These are phyloP conservation scores for Papilio glaucus DNA, from an alignment of 1,140 invertebrate genomes.

Conservation along the genomic window DNA sequence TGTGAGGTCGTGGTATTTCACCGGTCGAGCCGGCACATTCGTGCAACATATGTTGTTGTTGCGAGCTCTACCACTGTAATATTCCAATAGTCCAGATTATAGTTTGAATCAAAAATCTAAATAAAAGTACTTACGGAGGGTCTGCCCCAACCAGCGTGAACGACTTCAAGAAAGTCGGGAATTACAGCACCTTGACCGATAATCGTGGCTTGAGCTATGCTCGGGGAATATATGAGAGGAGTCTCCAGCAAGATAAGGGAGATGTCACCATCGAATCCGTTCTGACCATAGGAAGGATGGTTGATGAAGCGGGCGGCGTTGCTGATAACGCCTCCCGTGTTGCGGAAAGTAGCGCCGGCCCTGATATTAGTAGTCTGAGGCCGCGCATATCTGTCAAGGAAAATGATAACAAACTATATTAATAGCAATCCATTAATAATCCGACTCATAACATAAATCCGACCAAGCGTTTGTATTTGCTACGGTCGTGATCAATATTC, in stretches of 20 bases:
- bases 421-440: not conserved
- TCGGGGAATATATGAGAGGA: slow-evolving; percentile 38
- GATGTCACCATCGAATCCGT: slow-evolving; percentile 49
- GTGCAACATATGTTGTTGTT: no score
- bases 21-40: no score
- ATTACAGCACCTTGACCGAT: slow-evolving; percentile 39
- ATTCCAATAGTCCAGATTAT: no score
- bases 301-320: slow-evolving; percentile 42
- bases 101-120: no score
- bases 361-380: slow-evolving; percentile 46
- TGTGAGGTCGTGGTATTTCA: no score
- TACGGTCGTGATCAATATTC: no score
- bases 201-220: slow-evolving; percentile 48
- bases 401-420: not conserved
- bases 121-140: slow-evolving; percentile 47
- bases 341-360: slow-evolving; percentile 46
- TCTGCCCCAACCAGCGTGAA: slow-evolving; percentile 59
- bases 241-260: slow-evolving; percentile 40
- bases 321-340: slow-evolving; percentile 41
- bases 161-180: slow-evolving; percentile 50
- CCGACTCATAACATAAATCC: not conserved
- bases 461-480: no score
- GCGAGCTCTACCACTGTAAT: no score
- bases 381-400: slow-evolving; percentile 40
- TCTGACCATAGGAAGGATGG: slow-evolving; percentile 47